Evolutionary conservation across 2,113 vertebrate species (phyloP).

Genomic region (Prionailurus viverrinus): DNA sequence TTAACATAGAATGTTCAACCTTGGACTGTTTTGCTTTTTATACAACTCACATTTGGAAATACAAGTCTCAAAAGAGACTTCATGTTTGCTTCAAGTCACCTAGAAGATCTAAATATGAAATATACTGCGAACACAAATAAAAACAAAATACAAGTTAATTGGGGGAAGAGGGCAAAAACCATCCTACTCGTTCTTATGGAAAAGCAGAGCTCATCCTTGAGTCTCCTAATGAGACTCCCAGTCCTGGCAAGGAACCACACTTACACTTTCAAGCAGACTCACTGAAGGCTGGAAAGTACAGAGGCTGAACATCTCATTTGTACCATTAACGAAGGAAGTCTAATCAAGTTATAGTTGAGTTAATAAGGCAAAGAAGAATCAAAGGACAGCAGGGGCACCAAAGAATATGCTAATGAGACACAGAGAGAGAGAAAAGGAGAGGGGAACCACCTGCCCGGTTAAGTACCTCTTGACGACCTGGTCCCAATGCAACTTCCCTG

Average conservation of each 20-base stretch:
- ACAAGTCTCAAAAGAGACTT: conserved; percentile 91
- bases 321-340: neutral
- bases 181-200: conserved; percentile 63
- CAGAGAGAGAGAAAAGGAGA: neutral
- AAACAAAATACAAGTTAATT: conserved; percentile 88
- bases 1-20: conserved; percentile 88
- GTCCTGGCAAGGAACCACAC: conserved; percentile 46
- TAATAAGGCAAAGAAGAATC: conserved; percentile 3
- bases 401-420: neutral
- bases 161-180: conserved; percentile 60
- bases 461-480: neutral
- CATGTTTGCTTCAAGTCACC: conserved; percentile 91
- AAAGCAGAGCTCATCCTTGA: conserved; percentile 81
- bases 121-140: conserved; percentile 91
- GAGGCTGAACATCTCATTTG: conserved; percentile 44
- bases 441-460: neutral
- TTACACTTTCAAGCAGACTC: conserved; percentile 32
- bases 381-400: neutral
- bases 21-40: conserved; percentile 90
- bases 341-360: neutral
- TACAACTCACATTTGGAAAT: conserved; percentile 90
- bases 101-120: conserved; percentile 92
- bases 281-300: conserved; percentile 23
- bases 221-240: conserved; percentile 59
- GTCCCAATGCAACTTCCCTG: neutral